Base-by-base conservation (phyloP, 2,113 vertebrate genomes). In the Brachirus orientalis region DNA sequence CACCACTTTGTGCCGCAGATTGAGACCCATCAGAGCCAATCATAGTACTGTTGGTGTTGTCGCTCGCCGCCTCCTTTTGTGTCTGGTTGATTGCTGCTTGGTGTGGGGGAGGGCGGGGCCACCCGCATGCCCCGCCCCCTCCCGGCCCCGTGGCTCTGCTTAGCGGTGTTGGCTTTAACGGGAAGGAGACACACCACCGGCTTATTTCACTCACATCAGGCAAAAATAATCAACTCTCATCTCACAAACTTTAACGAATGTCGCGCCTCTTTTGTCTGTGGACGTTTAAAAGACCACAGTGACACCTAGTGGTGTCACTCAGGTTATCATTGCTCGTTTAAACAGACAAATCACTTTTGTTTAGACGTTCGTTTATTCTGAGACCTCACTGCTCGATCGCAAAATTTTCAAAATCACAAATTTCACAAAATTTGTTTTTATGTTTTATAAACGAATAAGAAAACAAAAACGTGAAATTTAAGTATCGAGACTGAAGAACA, bases 31-130 rank as follows among this genome's bases (percentile, higher is more conserved):
- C 82, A 80, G 76, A 87, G 72, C 83, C 88, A 88, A 89, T 94
- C 69, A 78, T 91, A 96, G 96, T 98, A 97, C 96, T 97, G 96
- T 98, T 97, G 96, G 96, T 95, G 94, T 96, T 95, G 95, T 95
- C 93, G 92, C 93, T 90, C 93, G 88, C 91, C 88, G 94, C 90
- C 90, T 86, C 75, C 82, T 86, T 47, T 6, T 92, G 82, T 92
- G 84, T 91, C 86, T 91, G 86, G 84, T 85, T 75, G 80, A 84
- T 83, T 60, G 85, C 89, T 91, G 83, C 90, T 92, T 85, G 60
- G 77, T 10, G 40, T 48, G 72, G 89, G 10, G 10, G 67, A 16
- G 40, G 37, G 22, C 41, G 83, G 47, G 72, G 74, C 59, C 57
- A 43, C 63, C 69, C 54, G 82, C 70, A 85, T 64, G 70, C 52